A percentile compares a stretch with the other conserved stretches of the same genome.
Conservation (phyloP, 2,888 invertebrate species). For the Acanthoscelides obtectus region DNA sequence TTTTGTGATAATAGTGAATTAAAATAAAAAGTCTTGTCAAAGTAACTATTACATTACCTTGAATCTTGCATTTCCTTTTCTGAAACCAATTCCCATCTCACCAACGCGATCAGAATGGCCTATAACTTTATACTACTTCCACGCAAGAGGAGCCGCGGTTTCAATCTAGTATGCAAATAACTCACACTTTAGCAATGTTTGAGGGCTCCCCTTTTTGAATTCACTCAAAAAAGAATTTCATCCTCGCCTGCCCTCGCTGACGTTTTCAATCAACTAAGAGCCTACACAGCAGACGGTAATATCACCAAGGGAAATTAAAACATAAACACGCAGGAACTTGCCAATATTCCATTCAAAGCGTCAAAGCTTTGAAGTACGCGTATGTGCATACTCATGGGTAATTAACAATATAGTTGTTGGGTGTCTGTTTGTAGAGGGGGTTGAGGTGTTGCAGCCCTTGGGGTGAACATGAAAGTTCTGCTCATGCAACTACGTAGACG, state of each 20-base stretch:
- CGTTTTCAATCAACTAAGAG: not conserved
- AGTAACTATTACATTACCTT: too few relatives aligned
- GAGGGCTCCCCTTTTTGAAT: too few relatives aligned
- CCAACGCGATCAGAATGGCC: too few relatives aligned
- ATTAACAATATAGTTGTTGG: not conserved
- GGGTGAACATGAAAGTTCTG: not conserved
- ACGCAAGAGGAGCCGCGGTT: too few relatives aligned
- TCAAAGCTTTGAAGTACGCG: not conserved
- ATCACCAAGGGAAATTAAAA: not conserved
- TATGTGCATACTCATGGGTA: not conserved
- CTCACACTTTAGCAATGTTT: too few relatives aligned
- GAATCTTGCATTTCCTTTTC: too few relatives aligned
- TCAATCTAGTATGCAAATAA: too few relatives aligned
- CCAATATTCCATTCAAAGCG: not conserved
- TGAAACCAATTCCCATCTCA: too few relatives aligned
- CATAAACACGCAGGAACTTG: not conserved
- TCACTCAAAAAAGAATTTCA: not conserved
- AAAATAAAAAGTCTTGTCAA: too few relatives aligned
- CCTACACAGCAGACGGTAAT: not conserved
- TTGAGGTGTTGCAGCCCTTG: not conserved
- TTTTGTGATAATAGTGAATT: too few relatives aligned
- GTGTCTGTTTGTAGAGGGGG: not conserved
- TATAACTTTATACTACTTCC: too few relatives aligned
- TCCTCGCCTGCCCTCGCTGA: not conserved
- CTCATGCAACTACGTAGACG: not conserved